These are phyloP conservation scores for Pseudococcus viburni DNA, from an alignment of 2,888 invertebrate species.

Conservation along the genomic window DNA sequence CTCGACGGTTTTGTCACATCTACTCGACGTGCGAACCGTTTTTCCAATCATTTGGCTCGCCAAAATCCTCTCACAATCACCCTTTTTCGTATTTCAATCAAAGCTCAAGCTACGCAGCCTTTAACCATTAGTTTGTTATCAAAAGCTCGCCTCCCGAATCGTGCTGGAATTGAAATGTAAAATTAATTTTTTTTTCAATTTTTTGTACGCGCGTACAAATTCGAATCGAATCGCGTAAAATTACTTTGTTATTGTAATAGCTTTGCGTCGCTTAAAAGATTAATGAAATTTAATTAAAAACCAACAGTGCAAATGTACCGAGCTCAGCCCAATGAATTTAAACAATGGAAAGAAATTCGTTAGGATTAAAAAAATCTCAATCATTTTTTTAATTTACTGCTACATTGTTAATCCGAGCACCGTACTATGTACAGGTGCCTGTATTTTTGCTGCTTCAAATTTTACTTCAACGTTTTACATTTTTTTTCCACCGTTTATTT, in stretches of 20 bases:
- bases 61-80: background rate
- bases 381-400: slow-evolving; percentile 47
- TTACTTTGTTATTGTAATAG: slow-evolving; percentile 47
- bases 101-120: background rate
- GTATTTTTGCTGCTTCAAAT: slow-evolving; percentile 24
- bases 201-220: slow-evolving; percentile 7
- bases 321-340: slow-evolving; percentile 41
- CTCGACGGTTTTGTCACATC: slow-evolving; percentile 30
- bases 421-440: slow-evolving; percentile 22
- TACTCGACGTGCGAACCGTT: slow-evolving; percentile 15
- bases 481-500: background rate
- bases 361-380: slow-evolving; percentile 47
- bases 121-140: slow-evolving; percentile 13
- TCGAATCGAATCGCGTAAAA: slow-evolving; percentile 38
- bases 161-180: slow-evolving; percentile 12
- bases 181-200: slow-evolving; percentile 44
- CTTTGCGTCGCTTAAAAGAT: slow-evolving; percentile 44
- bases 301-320: slow-evolving; percentile 46
- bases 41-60: slow-evolving; percentile 2
- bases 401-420: slow-evolving; percentile 40
- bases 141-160: background rate
- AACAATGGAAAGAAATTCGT: slow-evolving; percentile 44
- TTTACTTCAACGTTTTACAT: slow-evolving; percentile 21
- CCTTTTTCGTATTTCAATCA: slow-evolving; percentile 32
- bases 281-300: slow-evolving; percentile 47